Evolutionary conservation across 2,797 vertebrate species (phyloP).

Genomic region (Sebastes kiyomatsui): DNA sequence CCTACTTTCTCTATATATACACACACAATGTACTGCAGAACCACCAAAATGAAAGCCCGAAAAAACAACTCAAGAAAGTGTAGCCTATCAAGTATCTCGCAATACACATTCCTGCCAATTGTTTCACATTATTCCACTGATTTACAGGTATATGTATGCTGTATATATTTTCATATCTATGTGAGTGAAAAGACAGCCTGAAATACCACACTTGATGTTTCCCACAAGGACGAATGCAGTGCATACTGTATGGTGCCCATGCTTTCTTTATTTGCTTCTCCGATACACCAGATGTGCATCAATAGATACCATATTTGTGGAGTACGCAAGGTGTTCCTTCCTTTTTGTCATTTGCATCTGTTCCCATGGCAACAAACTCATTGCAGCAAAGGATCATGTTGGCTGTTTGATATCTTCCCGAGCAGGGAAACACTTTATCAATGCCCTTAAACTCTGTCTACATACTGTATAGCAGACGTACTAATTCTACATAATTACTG

Average conservation of each 20-base stretch:
- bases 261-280: not conserved
- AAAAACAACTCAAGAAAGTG: not conserved
- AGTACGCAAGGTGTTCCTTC: constrained; percentile 16
- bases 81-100: not conserved
- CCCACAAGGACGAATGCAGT: not conserved
- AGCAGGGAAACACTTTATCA: not conserved
- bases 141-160: not conserved
- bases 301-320: not conserved
- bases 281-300: not conserved
- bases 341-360: constrained; percentile 39
- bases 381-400: not conserved
- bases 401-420: not conserved
- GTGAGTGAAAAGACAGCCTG: not conserved
- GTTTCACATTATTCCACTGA: not conserved
- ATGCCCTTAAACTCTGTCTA: constrained; percentile 2
- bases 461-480: not conserved
- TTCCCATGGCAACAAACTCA: constrained; percentile 45
- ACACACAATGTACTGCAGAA: not conserved
- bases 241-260: not conserved
- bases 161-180: not conserved
- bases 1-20: not conserved
- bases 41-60: not conserved
- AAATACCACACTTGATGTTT: not conserved
- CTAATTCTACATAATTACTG: constrained; percentile 9
- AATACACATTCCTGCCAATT: not conserved